These are phyloP conservation scores for Philaethria dido DNA, from an alignment of 2,888 invertebrate genomes.

Conservation along the genomic window DNA sequence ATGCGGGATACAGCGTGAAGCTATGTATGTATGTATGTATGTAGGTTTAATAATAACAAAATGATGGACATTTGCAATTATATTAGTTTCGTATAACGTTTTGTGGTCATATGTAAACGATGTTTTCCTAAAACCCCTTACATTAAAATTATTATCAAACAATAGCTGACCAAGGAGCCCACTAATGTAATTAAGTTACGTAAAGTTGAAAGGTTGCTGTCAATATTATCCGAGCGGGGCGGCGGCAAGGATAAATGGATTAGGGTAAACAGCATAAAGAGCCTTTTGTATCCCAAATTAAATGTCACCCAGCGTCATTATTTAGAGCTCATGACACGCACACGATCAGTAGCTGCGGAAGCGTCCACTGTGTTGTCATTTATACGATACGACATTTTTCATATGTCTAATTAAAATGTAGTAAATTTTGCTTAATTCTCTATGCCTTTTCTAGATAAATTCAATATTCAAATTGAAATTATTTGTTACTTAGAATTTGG, in stretches of 20 bases:
- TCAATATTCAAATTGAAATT: too few species aligned
- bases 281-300: conserved; percentile 82
- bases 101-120: not conserved
- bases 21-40: not conserved
- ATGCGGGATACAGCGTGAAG: too few species aligned
- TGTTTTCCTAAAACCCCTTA: not conserved
- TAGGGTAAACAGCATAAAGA: conserved; percentile 81
- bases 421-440: too few species aligned
- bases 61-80: too few species aligned
- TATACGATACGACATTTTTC: conserved; percentile 41
- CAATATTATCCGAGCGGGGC: conserved; percentile 37
- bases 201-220: conserved; percentile 42
- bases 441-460: too few species aligned
- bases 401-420: not conserved
- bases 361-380: conserved; percentile 46
- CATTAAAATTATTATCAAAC: conserved; percentile 29
- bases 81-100: not conserved
- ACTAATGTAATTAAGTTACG: conserved; percentile 41
- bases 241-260: conserved; percentile 58
- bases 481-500: too few species aligned
- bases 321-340: conserved; percentile 74
- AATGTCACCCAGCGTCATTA: conserved; percentile 81
- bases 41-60: too few species aligned
- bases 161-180: conserved; percentile 36
- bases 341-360: conserved; percentile 62